phyloP scores from a whole-genome alignment of 2,888 invertebrate genomes.

The Drosophila kokeensis region DNA sequence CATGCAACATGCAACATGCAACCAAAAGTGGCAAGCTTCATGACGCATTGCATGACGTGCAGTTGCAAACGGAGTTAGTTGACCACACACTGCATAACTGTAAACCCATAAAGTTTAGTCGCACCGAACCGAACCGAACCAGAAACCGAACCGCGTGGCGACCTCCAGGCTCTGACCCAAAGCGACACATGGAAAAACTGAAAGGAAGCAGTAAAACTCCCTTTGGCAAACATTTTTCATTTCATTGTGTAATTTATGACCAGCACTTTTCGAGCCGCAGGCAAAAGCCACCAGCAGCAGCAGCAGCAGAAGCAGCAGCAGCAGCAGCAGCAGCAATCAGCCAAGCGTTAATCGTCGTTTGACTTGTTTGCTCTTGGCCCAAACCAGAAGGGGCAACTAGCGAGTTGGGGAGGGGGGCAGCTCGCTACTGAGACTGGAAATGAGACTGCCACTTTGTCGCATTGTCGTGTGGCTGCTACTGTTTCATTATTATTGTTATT shows the following conservation, averaged over 20 bases:
- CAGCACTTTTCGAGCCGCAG: slow-evolving; percentile 69
- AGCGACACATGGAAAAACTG: neutral
- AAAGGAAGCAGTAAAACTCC: slow-evolving; percentile 2
- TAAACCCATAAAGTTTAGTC: slow-evolving; percentile 36
- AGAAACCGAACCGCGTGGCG: slow-evolving; percentile 22
- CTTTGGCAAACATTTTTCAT: slow-evolving; percentile 66
- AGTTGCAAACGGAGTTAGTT: slow-evolving; percentile 15
- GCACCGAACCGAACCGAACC: slow-evolving; percentile 33
- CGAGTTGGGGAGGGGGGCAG: neutral
- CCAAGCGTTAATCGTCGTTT: slow-evolving; percentile 82
- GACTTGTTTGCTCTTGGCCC: slow-evolving; percentile 70
- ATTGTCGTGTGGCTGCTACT: slow-evolving; percentile 78
- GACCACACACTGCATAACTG: slow-evolving; percentile 48
- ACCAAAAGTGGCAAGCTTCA: slow-evolving; percentile 58
- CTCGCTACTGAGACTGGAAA: slow-evolving; percentile 17
- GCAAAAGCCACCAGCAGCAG: slow-evolving; percentile 4
- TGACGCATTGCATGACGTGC: slow-evolving; percentile 72
- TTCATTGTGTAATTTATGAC: slow-evolving; percentile 77
- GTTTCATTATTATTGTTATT: slow-evolving; percentile 69
- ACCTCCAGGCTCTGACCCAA: slow-evolving; percentile 28
- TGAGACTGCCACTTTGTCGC: slow-evolving; percentile 77
- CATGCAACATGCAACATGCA: slow-evolving; percentile 14
- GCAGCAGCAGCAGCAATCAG: slow-evolving; percentile 70
- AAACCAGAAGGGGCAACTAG: slow-evolving; percentile 35
- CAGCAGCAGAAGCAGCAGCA: slow-evolving; percentile 52